Conservation (phyloP, 2,888 invertebrate species). For the Andricus quercusramuli region DNA sequence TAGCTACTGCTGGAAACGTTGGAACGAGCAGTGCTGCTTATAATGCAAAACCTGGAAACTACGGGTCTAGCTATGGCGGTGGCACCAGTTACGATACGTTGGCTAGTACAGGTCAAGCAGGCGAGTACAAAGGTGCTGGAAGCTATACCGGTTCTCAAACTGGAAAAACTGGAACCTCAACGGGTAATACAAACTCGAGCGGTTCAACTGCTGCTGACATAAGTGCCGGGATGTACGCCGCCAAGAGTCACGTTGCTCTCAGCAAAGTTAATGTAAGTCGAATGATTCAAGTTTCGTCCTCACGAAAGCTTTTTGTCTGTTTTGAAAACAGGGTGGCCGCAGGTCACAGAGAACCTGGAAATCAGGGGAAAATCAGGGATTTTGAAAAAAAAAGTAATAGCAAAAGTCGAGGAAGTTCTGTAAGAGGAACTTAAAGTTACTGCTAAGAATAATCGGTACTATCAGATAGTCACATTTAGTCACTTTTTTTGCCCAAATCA, state of each 20-base stretch:
- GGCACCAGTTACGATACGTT: slow-evolving; percentile 76
- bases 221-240: slow-evolving; percentile 90
- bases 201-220: slow-evolving; percentile 85
- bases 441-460: too few species aligned
- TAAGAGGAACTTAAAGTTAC: too few species aligned
- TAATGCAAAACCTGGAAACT: slow-evolving; percentile 84
- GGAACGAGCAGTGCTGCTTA: slow-evolving; percentile 86
- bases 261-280: slow-evolving; percentile 93
- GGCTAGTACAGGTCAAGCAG: slow-evolving; percentile 73
- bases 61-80: slow-evolving; percentile 83
- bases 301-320: neutral
- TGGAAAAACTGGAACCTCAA: slow-evolving; percentile 74
- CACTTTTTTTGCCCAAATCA: too few species aligned
- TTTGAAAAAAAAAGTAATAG: too few species aligned
- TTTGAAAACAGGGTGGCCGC: too few species aligned
- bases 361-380: too few species aligned
- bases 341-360: too few species aligned
- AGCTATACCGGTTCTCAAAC: slow-evolving; percentile 77
- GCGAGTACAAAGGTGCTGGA: slow-evolving; percentile 74
- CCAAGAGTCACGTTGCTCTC: slow-evolving; percentile 92
- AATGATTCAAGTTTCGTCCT: neutral
- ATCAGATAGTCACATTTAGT: too few species aligned
- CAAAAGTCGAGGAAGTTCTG: too few species aligned
- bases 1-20: slow-evolving; percentile 87
- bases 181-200: slow-evolving; percentile 73